Evolutionary conservation across 2,797 vertebrate species (phyloP), one percentile per base, ranked within the genome.

Genomic region (Craterocephalus amniculus): DNA sequence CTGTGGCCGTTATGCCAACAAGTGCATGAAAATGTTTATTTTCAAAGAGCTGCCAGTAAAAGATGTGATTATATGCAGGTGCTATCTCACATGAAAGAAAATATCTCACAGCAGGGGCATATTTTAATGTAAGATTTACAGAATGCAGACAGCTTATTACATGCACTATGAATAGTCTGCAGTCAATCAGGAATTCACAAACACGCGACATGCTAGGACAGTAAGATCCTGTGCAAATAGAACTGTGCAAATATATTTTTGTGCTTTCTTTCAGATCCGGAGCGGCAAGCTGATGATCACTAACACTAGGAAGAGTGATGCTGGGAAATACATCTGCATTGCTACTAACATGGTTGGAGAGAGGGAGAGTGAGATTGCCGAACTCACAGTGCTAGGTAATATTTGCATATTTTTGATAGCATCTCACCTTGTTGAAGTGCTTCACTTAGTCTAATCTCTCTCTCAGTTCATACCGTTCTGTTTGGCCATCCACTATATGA

Each of bases 331-430:
- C 0, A 95, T 98, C 58, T 98, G 97, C 22, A 96, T 98, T 63
- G 97, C 96, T 45, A 98, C 97, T 77, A 98, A 98, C 80, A 98
- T 98, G 97, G 96, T 98, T 70, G 97, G 97, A 59, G 96, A 98
- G 83, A 91, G 97, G 34, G 97, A 98, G 84, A 98, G 97, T 48
- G 97, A 98, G 91, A 95, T 96, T 22, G 97, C 97, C 0, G 97
- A 97, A 56, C 95, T 98, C 67, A 98, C 97, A 0, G 97, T 98
- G 67, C 85, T 98, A 67, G 97, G 97, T 98, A 95, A 95, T 57
- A 54, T 66, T 31, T 68, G 22, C 32, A 3, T 58, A 45, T 78
- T 68, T 16, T 16, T 63, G 45, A 80, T 72, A 65, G 45, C 57
- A 20, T 70, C 79, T 58, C 32, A 54, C 64, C 18, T 4, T 51